phyloP scores from a whole-genome alignment of 2,113 vertebrate species.

The Rhinoptilus africanus region DNA sequence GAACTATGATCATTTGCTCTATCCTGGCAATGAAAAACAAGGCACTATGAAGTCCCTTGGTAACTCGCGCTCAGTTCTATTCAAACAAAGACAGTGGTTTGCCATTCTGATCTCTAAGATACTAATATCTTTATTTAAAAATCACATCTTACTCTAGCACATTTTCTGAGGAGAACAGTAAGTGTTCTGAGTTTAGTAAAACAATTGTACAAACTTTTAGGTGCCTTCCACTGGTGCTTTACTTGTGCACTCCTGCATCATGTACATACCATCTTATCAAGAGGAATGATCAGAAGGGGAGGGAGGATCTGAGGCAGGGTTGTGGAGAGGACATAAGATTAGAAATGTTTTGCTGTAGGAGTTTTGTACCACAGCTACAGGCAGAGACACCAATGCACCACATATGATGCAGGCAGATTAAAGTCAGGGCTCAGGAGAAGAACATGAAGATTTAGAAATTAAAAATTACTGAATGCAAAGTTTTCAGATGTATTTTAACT shows the following conservation, averaged over 20 bases:
- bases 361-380: neutral
- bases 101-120: neutral
- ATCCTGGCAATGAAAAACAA: neutral
- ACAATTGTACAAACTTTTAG: neutral
- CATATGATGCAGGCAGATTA: neutral
- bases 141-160: fast-evolving
- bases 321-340: neutral
- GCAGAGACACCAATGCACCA: fast-evolving
- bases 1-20: fast-evolving
- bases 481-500: neutral
- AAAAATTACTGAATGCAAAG: neutral
- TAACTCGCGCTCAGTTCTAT: neutral
- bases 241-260: fast-evolving
- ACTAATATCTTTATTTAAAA: neutral
- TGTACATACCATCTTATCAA: neutral
- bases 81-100: neutral
- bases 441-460: neutral
- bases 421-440: neutral
- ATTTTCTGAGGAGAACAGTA: neutral
- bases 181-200: neutral
- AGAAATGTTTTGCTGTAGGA: neutral
- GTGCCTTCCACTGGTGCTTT: neutral
- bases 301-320: neutral
- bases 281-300: fast-evolving
- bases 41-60: fast-evolving